phyloP scores from a whole-genome alignment of 2,113 vertebrate genomes.

The cattle (Bos taurus) region DNA sequence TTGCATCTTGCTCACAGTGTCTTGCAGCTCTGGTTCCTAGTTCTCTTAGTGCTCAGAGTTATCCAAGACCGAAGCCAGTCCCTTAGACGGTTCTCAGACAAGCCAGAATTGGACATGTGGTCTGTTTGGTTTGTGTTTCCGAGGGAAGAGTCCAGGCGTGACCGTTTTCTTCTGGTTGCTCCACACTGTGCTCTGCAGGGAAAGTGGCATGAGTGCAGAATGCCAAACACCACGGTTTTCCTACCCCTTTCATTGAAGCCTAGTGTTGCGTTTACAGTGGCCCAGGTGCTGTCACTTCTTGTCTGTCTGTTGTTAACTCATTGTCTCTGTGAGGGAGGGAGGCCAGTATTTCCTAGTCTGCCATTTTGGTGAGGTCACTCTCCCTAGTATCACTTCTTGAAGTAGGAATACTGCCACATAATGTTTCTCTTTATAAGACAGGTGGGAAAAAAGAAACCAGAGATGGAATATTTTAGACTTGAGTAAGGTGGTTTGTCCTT shows the following conservation, averaged over 20 bases:
- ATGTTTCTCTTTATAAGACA: background rate
- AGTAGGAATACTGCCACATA: background rate
- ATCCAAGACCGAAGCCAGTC: background rate
- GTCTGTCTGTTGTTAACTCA: background rate
- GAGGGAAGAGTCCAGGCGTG: background rate
- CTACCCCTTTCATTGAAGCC: background rate
- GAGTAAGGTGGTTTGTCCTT: background rate
- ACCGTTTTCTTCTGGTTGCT: background rate
- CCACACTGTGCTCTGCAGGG: background rate
- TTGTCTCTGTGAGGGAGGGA: background rate
- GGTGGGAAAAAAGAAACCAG: background rate
- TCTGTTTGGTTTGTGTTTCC: background rate
- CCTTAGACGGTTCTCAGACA: background rate
- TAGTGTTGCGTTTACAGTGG: background rate
- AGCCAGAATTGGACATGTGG: background rate
- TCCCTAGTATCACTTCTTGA: background rate
- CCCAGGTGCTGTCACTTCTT: background rate
- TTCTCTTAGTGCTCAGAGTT: background rate
- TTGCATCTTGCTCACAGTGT: background rate
- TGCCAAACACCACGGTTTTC: background rate
- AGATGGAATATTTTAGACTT: background rate
- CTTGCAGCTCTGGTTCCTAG: background rate
- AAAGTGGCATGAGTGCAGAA: background rate
- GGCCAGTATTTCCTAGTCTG: background rate
- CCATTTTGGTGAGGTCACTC: background rate